Percentiles rank a stretch among this genome's conserved stretches.
Evolutionary conservation across 2,888 invertebrate species (phyloP).

Genomic region (Patella pellucida): DNA sequence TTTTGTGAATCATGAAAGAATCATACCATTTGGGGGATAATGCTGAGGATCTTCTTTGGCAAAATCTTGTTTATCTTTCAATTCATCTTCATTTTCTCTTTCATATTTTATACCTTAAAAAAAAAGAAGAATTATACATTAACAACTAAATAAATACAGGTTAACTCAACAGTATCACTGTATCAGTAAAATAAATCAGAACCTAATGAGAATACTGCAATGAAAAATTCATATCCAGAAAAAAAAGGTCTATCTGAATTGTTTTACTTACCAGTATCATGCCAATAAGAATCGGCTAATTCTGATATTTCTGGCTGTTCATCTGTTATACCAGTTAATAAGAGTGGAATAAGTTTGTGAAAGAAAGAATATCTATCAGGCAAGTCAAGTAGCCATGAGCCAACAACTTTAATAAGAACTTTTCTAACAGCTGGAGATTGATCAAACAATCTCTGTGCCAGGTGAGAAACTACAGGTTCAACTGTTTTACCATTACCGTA

Average conservation of each 20-base stretch:
- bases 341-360: conserved; percentile 85
- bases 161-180: background rate
- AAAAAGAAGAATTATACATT: background rate
- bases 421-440: conserved; percentile 82
- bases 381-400: conserved; percentile 83
- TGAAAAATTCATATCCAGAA: background rate
- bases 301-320: conserved; percentile 78
- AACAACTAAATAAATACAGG: background rate
- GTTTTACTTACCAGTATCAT: conserved; percentile 66
- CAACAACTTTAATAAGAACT: conserved; percentile 83
- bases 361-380: conserved; percentile 91
- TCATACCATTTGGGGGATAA: conserved; percentile 79
- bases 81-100: conserved; percentile 88
- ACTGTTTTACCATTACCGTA: conserved; percentile 82
- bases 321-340: conserved; percentile 88
- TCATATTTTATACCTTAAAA: conserved; percentile 82
- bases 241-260: background rate
- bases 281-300: conserved; percentile 67
- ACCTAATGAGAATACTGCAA: no score
- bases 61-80: conserved; percentile 87
- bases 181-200: background rate
- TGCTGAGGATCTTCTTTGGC: conserved; percentile 76
- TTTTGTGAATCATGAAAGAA: background rate
- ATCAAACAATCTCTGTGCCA: conserved; percentile 91
- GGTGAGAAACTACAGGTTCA: conserved; percentile 81